Percentiles rank a stretch among this genome's conserved stretches.
phyloP scores from a whole-genome alignment of 2,888 invertebrate genomes.

The Andrena flavipes region DNA sequence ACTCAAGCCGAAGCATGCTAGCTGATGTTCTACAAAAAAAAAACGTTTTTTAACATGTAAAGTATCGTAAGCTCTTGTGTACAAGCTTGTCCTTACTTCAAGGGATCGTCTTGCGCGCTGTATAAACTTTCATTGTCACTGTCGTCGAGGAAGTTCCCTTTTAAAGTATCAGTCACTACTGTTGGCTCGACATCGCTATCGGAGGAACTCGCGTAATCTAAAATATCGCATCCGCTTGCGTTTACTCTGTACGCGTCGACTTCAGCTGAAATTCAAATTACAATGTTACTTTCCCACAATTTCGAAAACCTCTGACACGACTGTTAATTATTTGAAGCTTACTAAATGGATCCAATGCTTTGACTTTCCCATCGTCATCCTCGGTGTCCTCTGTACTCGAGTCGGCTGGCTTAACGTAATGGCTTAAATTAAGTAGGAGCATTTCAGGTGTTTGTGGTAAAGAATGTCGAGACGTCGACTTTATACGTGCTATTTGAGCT shows the following conservation, averaged over 20 bases:
- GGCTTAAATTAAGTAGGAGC: constrained; percentile 88
- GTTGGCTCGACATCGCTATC: constrained; percentile 91
- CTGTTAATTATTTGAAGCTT: constrained; percentile 69
- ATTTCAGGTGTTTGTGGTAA: constrained; percentile 89
- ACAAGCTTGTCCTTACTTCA: constrained; percentile 87
- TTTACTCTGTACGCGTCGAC: constrained; percentile 86
- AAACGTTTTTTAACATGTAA: constrained; percentile 3
- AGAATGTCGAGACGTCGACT: constrained; percentile 87
- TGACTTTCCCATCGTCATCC: constrained; percentile 85
- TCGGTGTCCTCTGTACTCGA: constrained; percentile 84
- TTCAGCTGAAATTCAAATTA: constrained; percentile 83
- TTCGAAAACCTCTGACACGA: neutral
- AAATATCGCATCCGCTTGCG: constrained; percentile 86
- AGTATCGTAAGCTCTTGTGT: neutral
- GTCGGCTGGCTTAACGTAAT: constrained; percentile 86
- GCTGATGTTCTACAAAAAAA: constrained; percentile 66
- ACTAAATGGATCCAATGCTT: constrained; percentile 88
- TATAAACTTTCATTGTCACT: constrained; percentile 93
- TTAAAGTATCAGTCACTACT: constrained; percentile 88
- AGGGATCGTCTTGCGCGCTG: constrained; percentile 90
- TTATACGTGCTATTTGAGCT: constrained; percentile 88
- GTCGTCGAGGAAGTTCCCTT: constrained; percentile 88
- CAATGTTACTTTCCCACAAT: neutral
- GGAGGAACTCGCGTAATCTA: constrained; percentile 91
- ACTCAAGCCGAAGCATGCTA: constrained; percentile 82